A percentile compares a stretch with the other conserved stretches of the same genome.
Evolutionary conservation across 2,888 invertebrate genomes (phyloP).

Genomic region (Bugula neritina): DNA sequence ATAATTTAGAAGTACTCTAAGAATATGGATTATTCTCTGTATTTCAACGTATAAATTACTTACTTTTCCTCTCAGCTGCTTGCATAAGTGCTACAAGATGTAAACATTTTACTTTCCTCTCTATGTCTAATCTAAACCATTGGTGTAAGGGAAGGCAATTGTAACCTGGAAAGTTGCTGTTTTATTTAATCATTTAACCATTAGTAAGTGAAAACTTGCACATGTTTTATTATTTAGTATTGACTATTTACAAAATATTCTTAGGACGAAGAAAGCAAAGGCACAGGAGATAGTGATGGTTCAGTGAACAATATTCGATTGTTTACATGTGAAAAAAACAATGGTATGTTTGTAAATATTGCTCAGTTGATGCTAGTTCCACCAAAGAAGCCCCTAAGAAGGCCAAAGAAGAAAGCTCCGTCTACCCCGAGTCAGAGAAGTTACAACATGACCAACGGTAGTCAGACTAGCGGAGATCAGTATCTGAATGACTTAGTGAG

Average conservation of each 20-base stretch:
- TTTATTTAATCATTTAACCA: too few species aligned
- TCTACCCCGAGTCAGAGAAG: constrained; percentile 17
- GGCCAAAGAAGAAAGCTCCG: constrained; percentile 18
- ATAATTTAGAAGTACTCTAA: not conserved
- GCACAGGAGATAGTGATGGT: constrained; percentile 15
- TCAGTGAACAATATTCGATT: constrained; percentile 16
- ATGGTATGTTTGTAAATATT: constrained; percentile 22
- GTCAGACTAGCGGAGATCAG: constrained; percentile 18
- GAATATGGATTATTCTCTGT: not conserved
- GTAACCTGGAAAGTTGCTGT: too few species aligned
- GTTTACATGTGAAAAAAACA: constrained; percentile 17
- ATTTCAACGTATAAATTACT: too few species aligned
- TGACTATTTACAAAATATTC: not conserved
- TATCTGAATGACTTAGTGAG: constrained; percentile 17
- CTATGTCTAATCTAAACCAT: too few species aligned
- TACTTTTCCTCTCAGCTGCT: too few species aligned
- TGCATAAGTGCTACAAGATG: too few species aligned
- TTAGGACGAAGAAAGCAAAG: constrained; percentile 15
- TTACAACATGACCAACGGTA: constrained; percentile 4
- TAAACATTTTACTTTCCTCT: too few species aligned
- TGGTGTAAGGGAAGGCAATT: too few species aligned
- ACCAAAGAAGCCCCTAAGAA: constrained; percentile 1
- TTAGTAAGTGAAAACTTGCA: too few species aligned
- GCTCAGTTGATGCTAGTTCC: constrained; percentile 4
- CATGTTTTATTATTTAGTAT: too few species aligned